Base-by-base conservation (phyloP, 2,113 vertebrate genomes). In the Apus apus region DNA sequence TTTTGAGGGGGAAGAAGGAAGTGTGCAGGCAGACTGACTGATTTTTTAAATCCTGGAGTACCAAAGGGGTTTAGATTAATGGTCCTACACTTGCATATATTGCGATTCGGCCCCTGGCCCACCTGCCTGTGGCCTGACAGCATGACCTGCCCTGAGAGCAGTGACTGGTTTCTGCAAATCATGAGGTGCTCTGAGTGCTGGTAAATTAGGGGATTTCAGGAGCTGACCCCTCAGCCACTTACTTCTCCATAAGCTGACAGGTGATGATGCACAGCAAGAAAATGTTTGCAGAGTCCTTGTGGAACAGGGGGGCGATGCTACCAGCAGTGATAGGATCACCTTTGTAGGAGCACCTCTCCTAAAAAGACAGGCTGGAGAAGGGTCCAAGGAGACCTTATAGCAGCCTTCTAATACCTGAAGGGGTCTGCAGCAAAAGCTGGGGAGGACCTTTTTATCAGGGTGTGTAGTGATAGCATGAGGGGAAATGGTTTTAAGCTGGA, bases 301-400 rank as follows among this genome's bases (percentile, higher is more conserved):
- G 45, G 13, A 57, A 36, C 7, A 6, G 21, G 58, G 18, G 30
- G 13, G 20, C 0, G 0, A 90, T 40, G 81, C 20, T 66, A 48
- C 32, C 0, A 1, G 21, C 2, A 43, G 14, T 43, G 9, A 43
- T 13, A 43, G 40, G 40, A 43, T 14, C 40, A 43, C 11, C 40
- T 43, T 43, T 11, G 40, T 40, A 40, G 40, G 40, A 40, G 40
- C 40, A 40, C 40, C 40, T 40, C 40, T 40, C 40, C 40, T 40
- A 40, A 40, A 13, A 40, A 40, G 40, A 40, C 40, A 40, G 40
- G 40, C 40, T 43, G 40, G 38, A 10, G 38, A 38, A 38, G 38
- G 38, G 38, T 38, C 40, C 40, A 43, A 43, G 40, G 40, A 43
- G 40, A 13, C 14, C 40, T 43, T 43, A 43, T 13, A 43, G 40